Base-by-base conservation (phyloP, 2,888 invertebrate species). In the Cheiracanthium punctorium region DNA sequence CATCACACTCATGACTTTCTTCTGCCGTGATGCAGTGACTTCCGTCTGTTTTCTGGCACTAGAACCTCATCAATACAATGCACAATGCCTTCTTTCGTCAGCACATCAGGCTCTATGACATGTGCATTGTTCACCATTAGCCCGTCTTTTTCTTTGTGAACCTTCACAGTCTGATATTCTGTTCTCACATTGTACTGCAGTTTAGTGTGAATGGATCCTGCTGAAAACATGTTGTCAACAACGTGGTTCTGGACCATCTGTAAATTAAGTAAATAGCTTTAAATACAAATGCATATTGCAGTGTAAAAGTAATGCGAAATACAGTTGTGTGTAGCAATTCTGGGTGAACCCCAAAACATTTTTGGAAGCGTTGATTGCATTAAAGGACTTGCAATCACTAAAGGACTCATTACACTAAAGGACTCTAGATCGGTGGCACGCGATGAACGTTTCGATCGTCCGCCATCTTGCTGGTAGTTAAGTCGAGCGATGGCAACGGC, bases 71-170 rank as follows among this genome's bases (percentile, higher is more conserved):
- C 92, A 65, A 93, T 91, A 76, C 91, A 91, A 88, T 93, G 93
- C n/a, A 93, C 91, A 69, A 93, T 91, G 1, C 93, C 93, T 89
- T 93, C 93, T 33, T 91, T 90, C 69, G 91, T 92, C 70, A 92
- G 14, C 0, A 92, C 91, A 89, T 93, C 93, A 32, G 91, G 90
- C 30, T 91, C 90, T 10, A 91, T 89, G 10, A 92, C 90, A 58
- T 90, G 90, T 5, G 92, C 92, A 20, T 91, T 91, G 80, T 92
- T 92, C 12, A 93, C 91, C 90, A 92, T 90, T 71, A 91, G 90
- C 0, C 90, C 90, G 52, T 91, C 90, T 87, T 91, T 91, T 75
- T 91, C 90, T 80, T 90, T 91, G 12, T 91, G 89, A 12, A 92
- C 91, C 43, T 92, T 92, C 37, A 92, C 89, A 20, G 91, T 90